Conservation (phyloP, 1,140 invertebrate genomes). For the Phthorimaea operculella region DNA sequence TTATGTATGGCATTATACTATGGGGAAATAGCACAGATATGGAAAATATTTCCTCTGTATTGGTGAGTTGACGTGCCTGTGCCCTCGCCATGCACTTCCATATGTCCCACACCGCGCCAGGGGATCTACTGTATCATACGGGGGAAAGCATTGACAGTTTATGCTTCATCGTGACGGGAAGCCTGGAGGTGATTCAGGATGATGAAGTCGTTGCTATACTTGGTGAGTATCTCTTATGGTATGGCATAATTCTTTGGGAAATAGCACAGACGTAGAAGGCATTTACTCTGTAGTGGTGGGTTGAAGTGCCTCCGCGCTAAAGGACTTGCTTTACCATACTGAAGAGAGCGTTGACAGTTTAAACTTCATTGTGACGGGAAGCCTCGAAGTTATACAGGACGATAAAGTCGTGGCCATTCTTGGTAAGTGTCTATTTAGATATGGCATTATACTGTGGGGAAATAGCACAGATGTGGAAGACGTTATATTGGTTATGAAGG, state of each 20-base stretch:
- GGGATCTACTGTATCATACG: slow-evolving; percentile 95
- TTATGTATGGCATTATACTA: no score
- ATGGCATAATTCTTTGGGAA: no score
- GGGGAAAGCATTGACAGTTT: slow-evolving; percentile 98
- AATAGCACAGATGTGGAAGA: no score
- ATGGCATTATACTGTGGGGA: no score
- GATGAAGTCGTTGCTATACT: slow-evolving; percentile 92
- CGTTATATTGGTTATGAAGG: no score
- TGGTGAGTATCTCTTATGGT: no score
- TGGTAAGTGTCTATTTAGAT: slow-evolving; percentile 79
- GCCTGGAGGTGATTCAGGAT: slow-evolving; percentile 99
- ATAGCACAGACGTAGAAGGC: no score
- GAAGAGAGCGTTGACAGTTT: slow-evolving; percentile 98
- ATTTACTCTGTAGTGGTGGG: no score
- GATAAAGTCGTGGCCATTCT: slow-evolving; percentile 99
- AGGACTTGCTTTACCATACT: slow-evolving; percentile 95
- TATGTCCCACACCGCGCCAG: slow-evolving; percentile 97
- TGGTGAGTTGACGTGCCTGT: no score
- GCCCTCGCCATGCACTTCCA: slow-evolving; percentile 99
- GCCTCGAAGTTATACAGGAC: slow-evolving; percentile 99
- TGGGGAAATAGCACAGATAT: no score
- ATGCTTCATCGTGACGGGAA: slow-evolving; percentile 99
- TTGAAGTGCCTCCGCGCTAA: slow-evolving; percentile 96
- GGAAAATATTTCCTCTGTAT: no score
- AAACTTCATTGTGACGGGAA: slow-evolving; percentile 99